phyloP scores from a whole-genome alignment of 2,797 vertebrate species.

The Lophius americanus region DNA sequence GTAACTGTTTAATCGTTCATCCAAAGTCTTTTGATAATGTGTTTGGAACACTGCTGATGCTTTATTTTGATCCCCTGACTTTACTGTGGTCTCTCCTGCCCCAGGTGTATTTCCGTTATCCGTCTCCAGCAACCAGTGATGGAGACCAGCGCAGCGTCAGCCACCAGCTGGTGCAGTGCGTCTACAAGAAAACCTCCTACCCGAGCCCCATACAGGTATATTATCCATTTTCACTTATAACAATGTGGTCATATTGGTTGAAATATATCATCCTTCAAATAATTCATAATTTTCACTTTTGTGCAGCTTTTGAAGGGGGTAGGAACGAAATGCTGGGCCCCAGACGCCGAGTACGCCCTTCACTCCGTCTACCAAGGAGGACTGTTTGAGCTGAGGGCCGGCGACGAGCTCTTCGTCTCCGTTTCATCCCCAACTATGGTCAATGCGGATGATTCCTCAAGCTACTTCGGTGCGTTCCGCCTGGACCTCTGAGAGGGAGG shows the following conservation, averaged over 20 bases:
- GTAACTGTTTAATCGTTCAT: too few relatives aligned
- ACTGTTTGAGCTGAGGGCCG: slow-evolving; percentile 88
- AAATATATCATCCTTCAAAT: neutral
- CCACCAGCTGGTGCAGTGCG: slow-evolving; percentile 90
- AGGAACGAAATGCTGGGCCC: slow-evolving; percentile 91
- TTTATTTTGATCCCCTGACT: neutral
- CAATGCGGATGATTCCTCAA: slow-evolving; percentile 84
- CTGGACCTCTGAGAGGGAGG: slow-evolving; percentile 83
- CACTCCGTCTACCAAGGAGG: slow-evolving; percentile 92
- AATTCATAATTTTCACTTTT: neutral
- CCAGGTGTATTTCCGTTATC: slow-evolving; percentile 90
- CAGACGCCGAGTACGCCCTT: slow-evolving; percentile 88
- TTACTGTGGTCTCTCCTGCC: neutral
- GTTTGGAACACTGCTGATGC: neutral
- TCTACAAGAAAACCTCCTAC: slow-evolving; percentile 88
- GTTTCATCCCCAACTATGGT: slow-evolving; percentile 87
- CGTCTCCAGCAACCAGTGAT: slow-evolving; percentile 68
- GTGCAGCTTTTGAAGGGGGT: slow-evolving; percentile 88
- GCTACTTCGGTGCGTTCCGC: slow-evolving; percentile 89
- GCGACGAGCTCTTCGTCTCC: slow-evolving; percentile 90
- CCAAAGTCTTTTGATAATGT: neutral
- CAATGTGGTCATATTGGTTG: accelerated
- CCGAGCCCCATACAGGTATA: slow-evolving; percentile 82
- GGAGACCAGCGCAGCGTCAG: slow-evolving; percentile 79
- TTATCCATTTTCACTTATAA: too few relatives aligned